Evolutionary conservation across 92 coral and sea anemone species (phyloP).

Genomic region (Anthopleura xanthogrammica): DNA sequence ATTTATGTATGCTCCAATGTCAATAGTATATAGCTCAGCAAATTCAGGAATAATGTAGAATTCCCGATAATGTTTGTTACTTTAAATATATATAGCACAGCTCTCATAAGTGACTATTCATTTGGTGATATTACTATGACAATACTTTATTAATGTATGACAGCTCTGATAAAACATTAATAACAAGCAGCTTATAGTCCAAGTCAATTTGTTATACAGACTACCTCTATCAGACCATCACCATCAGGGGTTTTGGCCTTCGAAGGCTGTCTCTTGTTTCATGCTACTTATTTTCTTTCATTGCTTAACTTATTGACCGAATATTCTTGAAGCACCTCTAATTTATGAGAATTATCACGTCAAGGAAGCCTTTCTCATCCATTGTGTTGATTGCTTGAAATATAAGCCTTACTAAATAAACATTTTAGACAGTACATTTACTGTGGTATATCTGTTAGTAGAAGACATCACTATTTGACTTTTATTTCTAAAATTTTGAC

Average conservation of each 20-base stretch:
- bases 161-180: slow-evolving; percentile 30
- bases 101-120: slow-evolving; percentile 24
- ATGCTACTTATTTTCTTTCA: background rate
- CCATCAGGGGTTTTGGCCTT: background rate
- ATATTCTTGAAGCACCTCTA: background rate
- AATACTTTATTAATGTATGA: slow-evolving; percentile 29
- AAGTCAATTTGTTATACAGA: slow-evolving; percentile 27
- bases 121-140: slow-evolving; percentile 13
- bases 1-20: background rate
- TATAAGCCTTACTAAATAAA: slow-evolving; percentile 10
- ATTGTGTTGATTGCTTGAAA: slow-evolving; percentile 7
- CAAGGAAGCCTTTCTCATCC: slow-evolving; percentile 25
- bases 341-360: background rate
- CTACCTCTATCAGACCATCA: background rate
- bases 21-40: background rate
- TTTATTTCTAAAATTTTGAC: background rate
- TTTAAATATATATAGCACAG: slow-evolving; percentile 12
- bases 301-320: background rate
- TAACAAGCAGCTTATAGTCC: slow-evolving; percentile 18
- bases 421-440: slow-evolving; percentile 14
- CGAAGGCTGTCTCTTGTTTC: background rate
- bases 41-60: background rate
- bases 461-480: slow-evolving; percentile 13
- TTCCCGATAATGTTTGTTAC: background rate
- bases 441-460: slow-evolving; percentile 13